Conservation (phyloP, 1,140 invertebrate species). For the Nephotettix cincticeps region DNA sequence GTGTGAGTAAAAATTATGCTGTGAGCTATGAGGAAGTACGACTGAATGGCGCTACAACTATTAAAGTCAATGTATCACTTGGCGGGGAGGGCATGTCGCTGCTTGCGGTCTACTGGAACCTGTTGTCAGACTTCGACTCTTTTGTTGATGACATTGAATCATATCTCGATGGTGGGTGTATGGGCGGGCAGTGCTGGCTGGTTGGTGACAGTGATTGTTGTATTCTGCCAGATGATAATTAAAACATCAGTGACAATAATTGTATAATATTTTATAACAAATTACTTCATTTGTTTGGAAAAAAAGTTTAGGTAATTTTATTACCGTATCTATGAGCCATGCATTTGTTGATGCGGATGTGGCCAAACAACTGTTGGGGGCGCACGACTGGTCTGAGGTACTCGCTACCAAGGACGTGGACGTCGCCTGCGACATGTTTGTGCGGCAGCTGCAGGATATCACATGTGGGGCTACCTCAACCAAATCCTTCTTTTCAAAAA, state of each 20-base stretch:
- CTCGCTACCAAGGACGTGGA: neutral
- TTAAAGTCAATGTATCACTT: no score
- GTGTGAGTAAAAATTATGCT: no score
- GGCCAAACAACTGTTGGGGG: no score
- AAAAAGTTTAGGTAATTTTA: neutral
- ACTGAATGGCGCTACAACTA: no score
- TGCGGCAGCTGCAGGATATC: neutral
- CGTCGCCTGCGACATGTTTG: neutral
- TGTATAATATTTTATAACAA: neutral
- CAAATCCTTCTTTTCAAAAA: neutral
- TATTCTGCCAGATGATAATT: neutral
- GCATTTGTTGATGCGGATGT: neutral
- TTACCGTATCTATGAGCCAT: constrained; percentile 22
- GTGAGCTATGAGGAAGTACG: no score
- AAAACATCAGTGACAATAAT: neutral
- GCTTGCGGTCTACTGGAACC: no score
- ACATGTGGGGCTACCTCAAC: neutral
- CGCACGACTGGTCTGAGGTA: neutral
- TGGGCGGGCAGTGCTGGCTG: no score
- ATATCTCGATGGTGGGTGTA: no score
- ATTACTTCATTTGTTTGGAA: neutral
- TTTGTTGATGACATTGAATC: no score
- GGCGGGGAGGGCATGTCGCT: no score
- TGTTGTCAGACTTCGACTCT: no score
- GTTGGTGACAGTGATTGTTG: no score